phyloP scores from a whole-genome alignment of 2,113 vertebrate species.

The Nymphicus hollandicus region DNA sequence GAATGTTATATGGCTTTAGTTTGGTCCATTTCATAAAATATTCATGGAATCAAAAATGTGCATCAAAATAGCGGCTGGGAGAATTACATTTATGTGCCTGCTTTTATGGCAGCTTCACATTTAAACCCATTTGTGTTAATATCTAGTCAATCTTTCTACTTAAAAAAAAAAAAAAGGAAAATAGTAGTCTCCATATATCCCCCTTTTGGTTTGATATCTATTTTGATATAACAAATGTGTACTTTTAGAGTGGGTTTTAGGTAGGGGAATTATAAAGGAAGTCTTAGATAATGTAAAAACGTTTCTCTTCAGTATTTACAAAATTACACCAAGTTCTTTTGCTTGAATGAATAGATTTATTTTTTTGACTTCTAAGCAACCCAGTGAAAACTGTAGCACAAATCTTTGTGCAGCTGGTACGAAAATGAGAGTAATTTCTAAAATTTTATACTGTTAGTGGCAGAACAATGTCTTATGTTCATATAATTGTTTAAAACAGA shows the following conservation, averaged over 20 bases:
- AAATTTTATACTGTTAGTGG: background rate
- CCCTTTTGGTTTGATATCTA: slow-evolving; percentile 71
- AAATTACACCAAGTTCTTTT: slow-evolving; percentile 24
- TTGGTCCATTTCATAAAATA: slow-evolving; percentile 98
- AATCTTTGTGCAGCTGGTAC: background rate
- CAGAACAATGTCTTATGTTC: background rate
- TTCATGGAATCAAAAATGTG: slow-evolving; percentile 93
- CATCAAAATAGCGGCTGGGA: slow-evolving; percentile 93
- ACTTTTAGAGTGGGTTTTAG: slow-evolving; percentile 32
- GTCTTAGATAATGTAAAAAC: slow-evolving; percentile 50
- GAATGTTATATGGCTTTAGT: slow-evolving; percentile 96
- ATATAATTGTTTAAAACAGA: background rate
- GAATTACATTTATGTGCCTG: slow-evolving; percentile 92
- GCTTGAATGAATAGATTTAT: slow-evolving; percentile 29
- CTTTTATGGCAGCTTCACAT: slow-evolving; percentile 86
- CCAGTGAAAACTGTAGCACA: slow-evolving; percentile 6
- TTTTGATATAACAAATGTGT: slow-evolving; percentile 67
- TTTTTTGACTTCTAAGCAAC: background rate
- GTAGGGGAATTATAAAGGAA: slow-evolving; percentile 41
- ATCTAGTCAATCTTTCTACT: slow-evolving; percentile 87
- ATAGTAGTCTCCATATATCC: slow-evolving; percentile 70
- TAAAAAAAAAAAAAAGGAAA: slow-evolving; percentile 72
- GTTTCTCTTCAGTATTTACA: slow-evolving; percentile 40
- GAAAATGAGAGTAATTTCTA: background rate
- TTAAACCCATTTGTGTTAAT: slow-evolving; percentile 84